Evolutionary conservation across 2,113 vertebrate species (phyloP).

Genomic region (Limnothrissa miodon): DNA sequence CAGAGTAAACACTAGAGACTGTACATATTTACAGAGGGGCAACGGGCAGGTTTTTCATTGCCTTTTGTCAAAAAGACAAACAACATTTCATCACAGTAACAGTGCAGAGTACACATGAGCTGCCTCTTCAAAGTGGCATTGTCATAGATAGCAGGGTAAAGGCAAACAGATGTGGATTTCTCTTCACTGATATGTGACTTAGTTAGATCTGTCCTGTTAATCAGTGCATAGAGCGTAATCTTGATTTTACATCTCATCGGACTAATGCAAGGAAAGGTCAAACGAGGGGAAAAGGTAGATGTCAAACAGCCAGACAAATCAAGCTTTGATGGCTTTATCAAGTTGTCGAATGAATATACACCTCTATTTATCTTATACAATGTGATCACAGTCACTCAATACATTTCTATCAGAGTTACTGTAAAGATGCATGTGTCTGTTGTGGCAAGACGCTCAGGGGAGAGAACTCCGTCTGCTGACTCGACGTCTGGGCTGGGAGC

Average conservation of each 20-base stretch:
- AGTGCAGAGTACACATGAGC: background rate
- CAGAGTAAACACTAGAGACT: background rate
- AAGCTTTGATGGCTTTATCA: too few relatives aligned
- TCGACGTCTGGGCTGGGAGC: background rate
- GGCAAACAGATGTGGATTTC: too few relatives aligned
- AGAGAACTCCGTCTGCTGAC: slow-evolving; percentile 43
- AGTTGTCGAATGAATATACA: background rate
- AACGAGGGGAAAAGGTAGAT: too few relatives aligned
- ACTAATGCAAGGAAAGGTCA: too few relatives aligned
- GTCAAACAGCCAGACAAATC: too few relatives aligned
- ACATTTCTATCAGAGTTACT: background rate
- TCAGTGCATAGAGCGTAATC: background rate
- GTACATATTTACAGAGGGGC: background rate
- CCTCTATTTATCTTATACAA: background rate
- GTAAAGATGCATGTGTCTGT: background rate
- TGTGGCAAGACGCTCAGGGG: slow-evolving; percentile 26
- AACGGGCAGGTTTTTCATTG: background rate
- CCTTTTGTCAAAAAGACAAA: background rate
- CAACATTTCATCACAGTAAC: background rate
- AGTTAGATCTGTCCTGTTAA: background rate
- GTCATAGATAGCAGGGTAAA: background rate
- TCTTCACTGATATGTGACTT: background rate
- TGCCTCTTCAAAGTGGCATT: background rate
- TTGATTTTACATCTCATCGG: background rate
- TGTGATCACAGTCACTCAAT: background rate